Base-by-base conservation (phyloP, 2,888 invertebrate genomes). In the Nymphalis c-album region DNA sequence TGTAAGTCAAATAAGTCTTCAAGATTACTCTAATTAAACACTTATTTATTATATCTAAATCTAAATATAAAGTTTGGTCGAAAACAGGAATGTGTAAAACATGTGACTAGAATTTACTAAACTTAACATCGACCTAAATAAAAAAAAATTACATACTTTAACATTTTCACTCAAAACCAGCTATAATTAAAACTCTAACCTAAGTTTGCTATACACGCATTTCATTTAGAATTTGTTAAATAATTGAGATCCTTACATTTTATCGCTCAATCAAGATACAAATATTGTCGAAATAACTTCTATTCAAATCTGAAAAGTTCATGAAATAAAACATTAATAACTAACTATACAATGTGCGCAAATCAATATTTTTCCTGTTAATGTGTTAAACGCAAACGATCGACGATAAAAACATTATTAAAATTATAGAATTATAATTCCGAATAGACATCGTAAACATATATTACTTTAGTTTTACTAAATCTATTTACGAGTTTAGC, bases 91-190 rank as follows among this genome's bases (percentile, higher is more conserved):
- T 91, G 92, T 90, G 82, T 89, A 88, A 88, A 91, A 92, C 91
- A 88, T 85, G 82, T 92, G 92, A 91, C 92, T 92, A 92, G 92
- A 92, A 91, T 92, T 91, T 92, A 86, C 87, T 89, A 91, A 91
- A 91, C 92, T 87, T 91, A 92, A 91, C 92, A 86, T 85, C 87
- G 84, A 88, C 87, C 89, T 84, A 82, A 87, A 90, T 88, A 91
- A 88, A 22, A 22, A n/a, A 67, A 90, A 88, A 90, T 84, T 86
- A 89, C 83, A 88, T 84, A 81, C 81, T 82, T 82, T 81, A 88
- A 90, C 87, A 86, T 84, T 82, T 85, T 80, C 79, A 84, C 80
- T 83, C 80, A 74, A 81, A 79, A 81, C 82, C 74, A 76, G 77
- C 63, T 68, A 70, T 62, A 47, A 64, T 68, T 78, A 78, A 78